A percentile compares a stretch with the other conserved stretches of the same genome.
Evolutionary conservation across 2,113 vertebrate genomes (phyloP).

Genomic region (Cichladusa arquata): DNA sequence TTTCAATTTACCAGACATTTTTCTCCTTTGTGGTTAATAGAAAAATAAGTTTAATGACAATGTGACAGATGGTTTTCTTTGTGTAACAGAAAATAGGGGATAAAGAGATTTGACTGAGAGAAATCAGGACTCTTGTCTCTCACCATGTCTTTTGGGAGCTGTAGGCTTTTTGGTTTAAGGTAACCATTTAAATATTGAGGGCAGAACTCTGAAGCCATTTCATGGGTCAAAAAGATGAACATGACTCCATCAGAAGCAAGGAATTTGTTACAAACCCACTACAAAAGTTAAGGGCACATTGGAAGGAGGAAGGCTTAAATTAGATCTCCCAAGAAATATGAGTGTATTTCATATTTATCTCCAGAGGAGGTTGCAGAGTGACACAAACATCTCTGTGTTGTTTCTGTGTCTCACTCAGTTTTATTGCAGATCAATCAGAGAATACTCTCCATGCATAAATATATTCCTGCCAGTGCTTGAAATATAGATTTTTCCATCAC

Average conservation of each 20-base stretch:
- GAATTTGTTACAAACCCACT: not conserved
- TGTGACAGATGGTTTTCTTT: not conserved
- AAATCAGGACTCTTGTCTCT: not conserved
- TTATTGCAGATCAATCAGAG: constrained; percentile 21
- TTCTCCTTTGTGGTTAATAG: not conserved
- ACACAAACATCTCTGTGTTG: not conserved
- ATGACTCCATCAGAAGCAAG: not conserved
- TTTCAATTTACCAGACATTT: not conserved
- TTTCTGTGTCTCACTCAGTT: constrained; percentile 15
- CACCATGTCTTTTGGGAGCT: not conserved
- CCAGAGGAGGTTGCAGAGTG: not conserved
- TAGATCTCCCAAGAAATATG: not conserved
- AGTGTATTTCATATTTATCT: constrained; percentile 16
- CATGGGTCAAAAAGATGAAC: not conserved
- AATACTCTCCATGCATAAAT: constrained; percentile 10
- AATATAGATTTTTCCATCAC: constrained; percentile 42
- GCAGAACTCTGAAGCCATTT: not conserved
- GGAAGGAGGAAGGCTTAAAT: not conserved
- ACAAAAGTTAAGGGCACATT: not conserved
- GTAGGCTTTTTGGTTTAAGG: not conserved
- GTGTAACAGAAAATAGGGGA: not conserved
- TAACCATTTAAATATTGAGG: not conserved
- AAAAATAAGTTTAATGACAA: not conserved
- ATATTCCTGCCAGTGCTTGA: not conserved
- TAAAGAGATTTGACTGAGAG: not conserved